phyloP scores from a whole-genome alignment of 2,113 vertebrate genomes.

The Menura novaehollandiae region DNA sequence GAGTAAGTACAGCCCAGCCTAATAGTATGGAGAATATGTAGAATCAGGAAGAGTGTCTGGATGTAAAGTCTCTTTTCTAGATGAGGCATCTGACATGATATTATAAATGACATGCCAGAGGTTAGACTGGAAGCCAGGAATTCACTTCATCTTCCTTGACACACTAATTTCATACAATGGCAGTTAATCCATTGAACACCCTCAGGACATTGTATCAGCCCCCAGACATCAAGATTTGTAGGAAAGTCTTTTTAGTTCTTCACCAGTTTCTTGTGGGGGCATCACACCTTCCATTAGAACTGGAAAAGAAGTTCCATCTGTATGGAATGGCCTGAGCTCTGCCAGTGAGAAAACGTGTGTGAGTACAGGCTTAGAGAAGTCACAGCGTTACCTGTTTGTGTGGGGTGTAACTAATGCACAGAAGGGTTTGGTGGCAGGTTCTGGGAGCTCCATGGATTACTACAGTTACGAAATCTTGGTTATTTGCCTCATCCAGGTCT shows the following conservation, averaged over 20 bases:
- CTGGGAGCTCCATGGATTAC: neutral
- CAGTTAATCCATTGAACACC: neutral
- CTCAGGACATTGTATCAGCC: neutral
- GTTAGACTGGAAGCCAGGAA: neutral
- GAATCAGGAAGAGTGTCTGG: neutral
- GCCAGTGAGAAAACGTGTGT: fast-evolving
- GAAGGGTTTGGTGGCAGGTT: neutral
- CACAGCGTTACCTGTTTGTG: fast-evolving
- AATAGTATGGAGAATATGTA: neutral
- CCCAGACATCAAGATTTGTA: neutral
- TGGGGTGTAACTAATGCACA: neutral
- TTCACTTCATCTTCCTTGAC: neutral
- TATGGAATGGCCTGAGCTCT: neutral
- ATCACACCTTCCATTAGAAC: neutral
- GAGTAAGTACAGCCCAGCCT: neutral
- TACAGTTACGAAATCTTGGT: neutral
- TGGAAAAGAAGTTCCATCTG: neutral
- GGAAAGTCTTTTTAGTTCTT: neutral
- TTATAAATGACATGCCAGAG: neutral
- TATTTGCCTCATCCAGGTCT: neutral
- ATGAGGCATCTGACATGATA: neutral
- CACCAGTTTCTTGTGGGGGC: neutral
- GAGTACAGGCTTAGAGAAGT: neutral
- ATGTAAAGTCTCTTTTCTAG: neutral
- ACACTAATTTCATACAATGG: neutral